Conservation (phyloP, 2,797 vertebrate species). For the Nannoperca obscura region DNA sequence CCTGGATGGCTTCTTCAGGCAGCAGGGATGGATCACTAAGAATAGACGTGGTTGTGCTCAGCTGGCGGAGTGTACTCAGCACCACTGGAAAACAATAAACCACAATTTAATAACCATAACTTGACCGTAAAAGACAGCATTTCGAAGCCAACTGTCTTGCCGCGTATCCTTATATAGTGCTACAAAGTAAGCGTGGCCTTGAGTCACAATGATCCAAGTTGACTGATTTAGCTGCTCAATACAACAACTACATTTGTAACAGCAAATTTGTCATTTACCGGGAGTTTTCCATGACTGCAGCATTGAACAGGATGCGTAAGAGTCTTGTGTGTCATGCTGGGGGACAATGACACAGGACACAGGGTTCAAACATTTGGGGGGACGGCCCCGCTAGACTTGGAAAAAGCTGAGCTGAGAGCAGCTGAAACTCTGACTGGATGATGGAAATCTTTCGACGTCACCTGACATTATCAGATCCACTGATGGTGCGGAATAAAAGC, state of each 20-base stretch:
- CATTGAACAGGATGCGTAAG: background rate
- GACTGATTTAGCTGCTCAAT: background rate
- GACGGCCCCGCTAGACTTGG: background rate
- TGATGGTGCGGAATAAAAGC: background rate
- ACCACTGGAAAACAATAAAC: conserved; percentile 85
- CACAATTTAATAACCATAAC: conserved; percentile 1
- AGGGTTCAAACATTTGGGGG: background rate
- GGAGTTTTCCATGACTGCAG: background rate
- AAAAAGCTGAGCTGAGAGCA: background rate
- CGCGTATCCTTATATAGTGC: background rate
- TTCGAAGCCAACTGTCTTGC: background rate
- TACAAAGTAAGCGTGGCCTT: background rate
- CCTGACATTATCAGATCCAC: background rate
- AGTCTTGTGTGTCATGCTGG: background rate
- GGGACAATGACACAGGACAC: background rate
- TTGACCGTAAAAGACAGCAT: background rate
- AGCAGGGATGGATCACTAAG: conserved; percentile 90
- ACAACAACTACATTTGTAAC: background rate
- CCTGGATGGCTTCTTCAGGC: conserved; percentile 90
- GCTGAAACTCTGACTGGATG: conserved; percentile 1
- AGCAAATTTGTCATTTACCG: background rate
- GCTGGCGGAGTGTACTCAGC: conserved; percentile 90
- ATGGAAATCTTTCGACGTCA: conserved; percentile 40
- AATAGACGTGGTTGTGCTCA: conserved; percentile 93
- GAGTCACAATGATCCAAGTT: background rate